phyloP scores from a whole-genome alignment of 2,888 invertebrate genomes.

The Agonum fuliginosum region DNA sequence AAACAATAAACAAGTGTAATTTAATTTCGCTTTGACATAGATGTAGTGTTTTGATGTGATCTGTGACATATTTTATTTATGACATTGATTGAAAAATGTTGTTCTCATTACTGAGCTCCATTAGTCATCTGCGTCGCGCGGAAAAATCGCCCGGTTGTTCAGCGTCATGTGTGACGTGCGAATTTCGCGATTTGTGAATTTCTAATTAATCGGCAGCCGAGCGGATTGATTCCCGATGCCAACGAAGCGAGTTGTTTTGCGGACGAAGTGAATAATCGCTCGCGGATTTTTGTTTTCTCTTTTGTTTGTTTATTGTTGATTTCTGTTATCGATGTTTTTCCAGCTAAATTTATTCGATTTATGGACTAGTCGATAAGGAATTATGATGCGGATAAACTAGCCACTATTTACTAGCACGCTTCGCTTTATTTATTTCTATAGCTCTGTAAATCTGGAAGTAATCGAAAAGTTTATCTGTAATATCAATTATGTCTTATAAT shows the following conservation, averaged over 20 bases:
- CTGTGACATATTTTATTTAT: slow-evolving; percentile 66
- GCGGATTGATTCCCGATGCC: slow-evolving; percentile 9
- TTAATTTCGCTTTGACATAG: slow-evolving; percentile 59
- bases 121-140: slow-evolving; percentile 54
- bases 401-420: background rate
- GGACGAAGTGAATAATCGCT: slow-evolving; percentile 10
- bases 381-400: background rate
- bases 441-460: too few species aligned
- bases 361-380: background rate
- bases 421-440: slow-evolving; percentile 16
- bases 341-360: slow-evolving; percentile 17
- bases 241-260: slow-evolving; percentile 1
- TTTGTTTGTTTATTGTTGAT: slow-evolving; percentile 19
- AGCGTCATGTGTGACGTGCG: background rate
- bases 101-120: slow-evolving; percentile 62
- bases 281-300: slow-evolving; percentile 1
- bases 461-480: too few species aligned
- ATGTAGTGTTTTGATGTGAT: slow-evolving; percentile 63
- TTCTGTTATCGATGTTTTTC: slow-evolving; percentile 33
- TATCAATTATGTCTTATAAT: too few species aligned
- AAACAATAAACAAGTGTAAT: slow-evolving; percentile 60
- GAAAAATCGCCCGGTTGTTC: slow-evolving; percentile 33
- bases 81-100: slow-evolving; percentile 66
- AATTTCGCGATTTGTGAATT: slow-evolving; percentile 56
- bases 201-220: slow-evolving; percentile 45